Conservation (phyloP, 2,888 invertebrate species). For the Parasteatoda lunata region DNA sequence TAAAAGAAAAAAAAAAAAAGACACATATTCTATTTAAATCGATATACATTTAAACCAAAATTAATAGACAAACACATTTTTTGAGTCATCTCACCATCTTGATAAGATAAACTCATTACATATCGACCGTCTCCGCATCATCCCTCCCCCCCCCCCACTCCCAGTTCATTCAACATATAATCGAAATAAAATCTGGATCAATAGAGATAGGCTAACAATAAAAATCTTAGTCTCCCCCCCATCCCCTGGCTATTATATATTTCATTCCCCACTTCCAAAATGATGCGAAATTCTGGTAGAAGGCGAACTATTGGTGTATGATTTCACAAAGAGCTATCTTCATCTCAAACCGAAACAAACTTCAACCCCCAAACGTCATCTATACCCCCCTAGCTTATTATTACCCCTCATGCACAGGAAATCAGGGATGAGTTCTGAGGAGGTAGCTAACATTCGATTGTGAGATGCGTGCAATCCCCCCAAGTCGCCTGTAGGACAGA, state of each 20-base stretch:
- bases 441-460: slow-evolving; percentile 55
- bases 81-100: neutral
- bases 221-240: slow-evolving; percentile 19
- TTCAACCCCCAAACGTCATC: slow-evolving; percentile 2
- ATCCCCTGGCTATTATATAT: neutral
- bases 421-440: slow-evolving; percentile 52
- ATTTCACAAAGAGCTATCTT: slow-evolving; percentile 54
- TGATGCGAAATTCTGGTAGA: slow-evolving; percentile 54
- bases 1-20: too few relatives aligned
- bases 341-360: slow-evolving; percentile 63
- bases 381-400: slow-evolving; percentile 38
- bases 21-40: too few relatives aligned
- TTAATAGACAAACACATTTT: neutral
- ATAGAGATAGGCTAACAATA: slow-evolving; percentile 40
- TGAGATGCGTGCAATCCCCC: slow-evolving; percentile 52
- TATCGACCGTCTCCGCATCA: neutral
- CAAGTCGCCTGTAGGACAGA: slow-evolving; percentile 63
- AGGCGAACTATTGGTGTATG: slow-evolving; percentile 13
- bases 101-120: slow-evolving; percentile 61
- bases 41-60: neutral
- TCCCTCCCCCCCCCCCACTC: slow-evolving; percentile 4
- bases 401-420: slow-evolving; percentile 63
- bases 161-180: slow-evolving; percentile 8
- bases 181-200: slow-evolving; percentile 60
- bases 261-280: neutral